A percentile compares a stretch with the other conserved stretches of the same genome.
Evolutionary conservation across 2,888 invertebrate genomes (phyloP).

Genomic region (Callimorpha dominula): DNA sequence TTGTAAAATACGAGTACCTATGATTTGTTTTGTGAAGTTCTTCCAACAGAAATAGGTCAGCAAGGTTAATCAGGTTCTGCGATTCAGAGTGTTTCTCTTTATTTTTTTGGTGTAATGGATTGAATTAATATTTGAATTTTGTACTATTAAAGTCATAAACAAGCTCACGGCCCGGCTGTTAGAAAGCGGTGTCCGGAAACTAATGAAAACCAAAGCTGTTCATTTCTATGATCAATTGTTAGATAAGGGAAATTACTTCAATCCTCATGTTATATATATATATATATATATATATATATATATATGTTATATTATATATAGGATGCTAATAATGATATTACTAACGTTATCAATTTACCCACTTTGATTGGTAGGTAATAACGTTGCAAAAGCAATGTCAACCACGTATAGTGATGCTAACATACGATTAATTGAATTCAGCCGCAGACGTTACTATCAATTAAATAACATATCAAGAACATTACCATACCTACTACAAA

Average conservation of each 20-base stretch:
- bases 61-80: slow-evolving; percentile 11
- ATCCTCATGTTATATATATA: neutral
- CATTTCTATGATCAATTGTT: neutral
- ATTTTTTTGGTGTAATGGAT: neutral
- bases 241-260: too few species aligned
- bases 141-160: too few species aligned
- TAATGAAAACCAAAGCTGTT: neutral
- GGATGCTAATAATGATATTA: neutral
- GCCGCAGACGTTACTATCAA: neutral
- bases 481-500: neutral
- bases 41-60: slow-evolving; percentile 21
- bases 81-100: neutral
- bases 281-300: too few species aligned
- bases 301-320: too few species aligned
- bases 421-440: neutral
- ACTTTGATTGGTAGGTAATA: neutral
- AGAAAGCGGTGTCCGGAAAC: too few species aligned
- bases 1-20: neutral
- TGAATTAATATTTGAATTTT: too few species aligned
- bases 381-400: neutral
- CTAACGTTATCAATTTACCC: neutral
- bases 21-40: neutral
- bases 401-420: neutral
- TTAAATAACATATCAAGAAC: neutral
- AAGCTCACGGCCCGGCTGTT: too few species aligned